A percentile compares a stretch with the other conserved stretches of the same genome.
These are phyloP conservation scores for Andrena dorsata DNA, from an alignment of 2,888 invertebrate genomes.

Conservation along the genomic window DNA sequence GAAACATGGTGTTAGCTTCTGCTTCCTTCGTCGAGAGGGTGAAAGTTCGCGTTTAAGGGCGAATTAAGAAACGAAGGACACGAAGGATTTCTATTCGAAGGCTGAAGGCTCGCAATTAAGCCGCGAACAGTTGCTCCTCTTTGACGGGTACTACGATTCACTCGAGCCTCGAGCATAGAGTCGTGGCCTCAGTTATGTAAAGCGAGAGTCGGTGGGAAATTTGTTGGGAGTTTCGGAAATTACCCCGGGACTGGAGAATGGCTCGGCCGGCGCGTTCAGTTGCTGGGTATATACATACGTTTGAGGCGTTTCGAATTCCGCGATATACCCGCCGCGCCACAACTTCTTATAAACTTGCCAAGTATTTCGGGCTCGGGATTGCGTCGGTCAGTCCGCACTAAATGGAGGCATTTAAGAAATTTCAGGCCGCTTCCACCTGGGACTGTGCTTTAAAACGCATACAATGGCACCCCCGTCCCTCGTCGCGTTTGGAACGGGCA, in stretches of 20 bases:
- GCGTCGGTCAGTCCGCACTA: slow-evolving; percentile 18
- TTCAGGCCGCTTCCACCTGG: background rate
- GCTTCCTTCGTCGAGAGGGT: too few relatives aligned
- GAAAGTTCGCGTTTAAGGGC: too few relatives aligned
- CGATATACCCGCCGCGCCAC: slow-evolving; percentile 40
- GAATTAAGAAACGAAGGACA: slow-evolving; percentile 1
- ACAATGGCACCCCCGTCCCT: too few relatives aligned
- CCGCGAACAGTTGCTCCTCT: slow-evolving; percentile 62
- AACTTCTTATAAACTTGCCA: slow-evolving; percentile 46
- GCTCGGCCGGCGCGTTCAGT: background rate
- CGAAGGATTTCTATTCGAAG: slow-evolving; percentile 63
- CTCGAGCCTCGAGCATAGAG: slow-evolving; percentile 11
- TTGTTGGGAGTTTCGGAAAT: slow-evolving; percentile 53
- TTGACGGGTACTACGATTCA: slow-evolving; percentile 47
- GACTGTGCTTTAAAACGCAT: background rate
- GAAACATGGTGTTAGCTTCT: too few relatives aligned
- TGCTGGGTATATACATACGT: slow-evolving; percentile 21
- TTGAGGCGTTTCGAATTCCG: slow-evolving; percentile 46
- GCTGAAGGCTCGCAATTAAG: slow-evolving; percentile 31
- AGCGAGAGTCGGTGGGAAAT: slow-evolving; percentile 45
- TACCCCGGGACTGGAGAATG: slow-evolving; percentile 39
- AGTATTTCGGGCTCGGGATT: slow-evolving; percentile 32
- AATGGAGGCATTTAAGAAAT: slow-evolving; percentile 18
- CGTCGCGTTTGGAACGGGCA: background rate
- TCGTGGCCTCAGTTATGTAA: slow-evolving; percentile 37